These are phyloP conservation scores for Microplitis deprimator DNA, from an alignment of 2,888 invertebrate species.

Conservation along the genomic window DNA sequence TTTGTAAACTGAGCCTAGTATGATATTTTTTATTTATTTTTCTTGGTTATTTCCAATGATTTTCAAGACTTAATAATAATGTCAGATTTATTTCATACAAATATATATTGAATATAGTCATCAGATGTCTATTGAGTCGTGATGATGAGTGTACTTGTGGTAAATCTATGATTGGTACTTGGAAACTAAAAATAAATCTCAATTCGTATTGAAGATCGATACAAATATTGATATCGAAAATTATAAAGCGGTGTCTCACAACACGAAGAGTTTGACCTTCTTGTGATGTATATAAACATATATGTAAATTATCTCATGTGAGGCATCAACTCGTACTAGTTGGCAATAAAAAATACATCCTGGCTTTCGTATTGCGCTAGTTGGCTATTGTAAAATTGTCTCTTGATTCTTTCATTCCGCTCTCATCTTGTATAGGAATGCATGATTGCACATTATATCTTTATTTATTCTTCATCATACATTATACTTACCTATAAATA, in stretches of 20 bases:
- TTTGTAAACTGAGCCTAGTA: not conserved
- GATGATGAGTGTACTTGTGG: no score
- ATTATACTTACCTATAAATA: not conserved
- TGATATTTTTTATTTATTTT: not conserved
- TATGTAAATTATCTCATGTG: not conserved
- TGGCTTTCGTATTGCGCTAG: not conserved
- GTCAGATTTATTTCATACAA: not conserved
- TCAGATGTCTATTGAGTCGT: no score
- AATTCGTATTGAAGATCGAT: not conserved
- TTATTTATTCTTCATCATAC: not conserved
- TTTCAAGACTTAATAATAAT: not conserved
- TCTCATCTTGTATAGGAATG: not conserved
- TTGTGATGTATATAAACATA: not conserved
- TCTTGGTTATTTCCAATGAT: not conserved
- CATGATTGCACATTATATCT: not conserved
- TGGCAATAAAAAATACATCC: not conserved
- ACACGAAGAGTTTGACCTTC: not conserved
- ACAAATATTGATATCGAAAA: not conserved
- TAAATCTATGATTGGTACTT: not conserved
- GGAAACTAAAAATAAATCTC: not conserved
- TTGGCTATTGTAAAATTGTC: not conserved
- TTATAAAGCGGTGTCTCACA: not conserved
- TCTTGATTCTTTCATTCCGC: not conserved
- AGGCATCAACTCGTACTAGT: not conserved
- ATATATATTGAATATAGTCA: not conserved